Percentiles rank a stretch among this genome's conserved stretches.
Conservation (phyloP, 2,113 vertebrate species). For the Picathartes gymnocephalus region DNA sequence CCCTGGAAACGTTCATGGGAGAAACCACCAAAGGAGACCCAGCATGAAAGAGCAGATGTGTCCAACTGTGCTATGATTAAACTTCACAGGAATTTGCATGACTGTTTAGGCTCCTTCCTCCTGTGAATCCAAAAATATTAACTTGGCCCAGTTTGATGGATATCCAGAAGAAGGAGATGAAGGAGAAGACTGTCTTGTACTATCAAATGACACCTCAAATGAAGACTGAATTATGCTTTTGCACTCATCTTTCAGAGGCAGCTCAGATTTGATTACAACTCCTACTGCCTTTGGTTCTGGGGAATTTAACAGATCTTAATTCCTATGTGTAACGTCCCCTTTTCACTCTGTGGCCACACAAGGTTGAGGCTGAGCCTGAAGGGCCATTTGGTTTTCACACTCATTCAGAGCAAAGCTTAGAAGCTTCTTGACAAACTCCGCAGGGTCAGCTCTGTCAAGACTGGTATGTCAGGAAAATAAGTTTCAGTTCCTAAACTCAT, state of each 20-base stretch:
- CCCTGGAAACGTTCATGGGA: neutral
- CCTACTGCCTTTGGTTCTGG: neutral
- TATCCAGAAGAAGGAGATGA: neutral
- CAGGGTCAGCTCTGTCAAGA: constrained; percentile 7
- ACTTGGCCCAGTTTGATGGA: neutral
- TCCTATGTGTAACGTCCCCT: constrained; percentile 7
- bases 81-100: neutral
- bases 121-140: neutral
- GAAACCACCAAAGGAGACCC: neutral
- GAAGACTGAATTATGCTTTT: neutral
- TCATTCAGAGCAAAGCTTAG: constrained; percentile 11
- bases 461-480: constrained; percentile 39
- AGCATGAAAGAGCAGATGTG: fast-evolving
- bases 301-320: constrained; percentile 25
- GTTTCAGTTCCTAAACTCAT: constrained; percentile 51
- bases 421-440: constrained; percentile 11
- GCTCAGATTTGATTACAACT: neutral
- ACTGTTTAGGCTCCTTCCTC: neutral
- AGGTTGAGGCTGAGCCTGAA: neutral
- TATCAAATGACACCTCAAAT: neutral
- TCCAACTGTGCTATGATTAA: neutral
- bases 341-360: neutral
- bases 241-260: neutral
- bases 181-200: neutral
- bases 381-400: constrained; percentile 3